These are phyloP conservation scores for Yponomeuta sedellus DNA, from an alignment of 2,888 invertebrate genomes.

Conservation along the genomic window DNA sequence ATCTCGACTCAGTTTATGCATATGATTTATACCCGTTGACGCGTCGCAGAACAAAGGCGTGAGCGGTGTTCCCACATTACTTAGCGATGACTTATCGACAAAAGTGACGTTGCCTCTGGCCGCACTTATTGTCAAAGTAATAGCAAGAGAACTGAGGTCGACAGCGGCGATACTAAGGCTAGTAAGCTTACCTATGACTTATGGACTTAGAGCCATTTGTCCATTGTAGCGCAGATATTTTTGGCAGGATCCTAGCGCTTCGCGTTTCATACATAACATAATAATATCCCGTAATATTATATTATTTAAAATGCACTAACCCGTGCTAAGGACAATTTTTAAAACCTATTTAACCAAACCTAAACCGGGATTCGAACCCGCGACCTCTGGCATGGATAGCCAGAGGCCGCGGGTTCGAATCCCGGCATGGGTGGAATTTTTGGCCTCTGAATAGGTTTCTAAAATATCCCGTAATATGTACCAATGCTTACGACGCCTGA, in stretches of 20 bases:
- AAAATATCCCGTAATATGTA: too few species aligned
- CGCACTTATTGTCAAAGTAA: not conserved
- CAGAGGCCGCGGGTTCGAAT: too few species aligned
- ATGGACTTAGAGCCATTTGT: conserved; percentile 10
- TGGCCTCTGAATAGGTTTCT: too few species aligned
- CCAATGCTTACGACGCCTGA: too few species aligned
- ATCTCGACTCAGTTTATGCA: conserved; percentile 35
- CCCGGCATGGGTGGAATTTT: too few species aligned
- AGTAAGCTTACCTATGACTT: not conserved
- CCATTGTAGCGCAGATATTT: not conserved
- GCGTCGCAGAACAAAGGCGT: conserved; percentile 48
- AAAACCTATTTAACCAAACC: too few species aligned
- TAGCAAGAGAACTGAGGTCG: not conserved
- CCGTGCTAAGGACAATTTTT: too few species aligned
- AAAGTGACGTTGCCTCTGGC: not conserved
- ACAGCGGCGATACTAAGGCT: not conserved
- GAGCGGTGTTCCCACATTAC: conserved; percentile 57
- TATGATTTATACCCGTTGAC: conserved; percentile 57
- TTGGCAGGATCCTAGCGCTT: not conserved
- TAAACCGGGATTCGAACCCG: too few species aligned
- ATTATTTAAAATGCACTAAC: too few species aligned
- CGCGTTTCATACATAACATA: too few species aligned
- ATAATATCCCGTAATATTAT: too few species aligned
- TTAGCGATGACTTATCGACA: conserved; percentile 28
- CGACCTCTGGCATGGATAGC: too few species aligned